phyloP scores from a whole-genome alignment of 2,797 vertebrate genomes.

The Bucorvus abyssinicus region DNA sequence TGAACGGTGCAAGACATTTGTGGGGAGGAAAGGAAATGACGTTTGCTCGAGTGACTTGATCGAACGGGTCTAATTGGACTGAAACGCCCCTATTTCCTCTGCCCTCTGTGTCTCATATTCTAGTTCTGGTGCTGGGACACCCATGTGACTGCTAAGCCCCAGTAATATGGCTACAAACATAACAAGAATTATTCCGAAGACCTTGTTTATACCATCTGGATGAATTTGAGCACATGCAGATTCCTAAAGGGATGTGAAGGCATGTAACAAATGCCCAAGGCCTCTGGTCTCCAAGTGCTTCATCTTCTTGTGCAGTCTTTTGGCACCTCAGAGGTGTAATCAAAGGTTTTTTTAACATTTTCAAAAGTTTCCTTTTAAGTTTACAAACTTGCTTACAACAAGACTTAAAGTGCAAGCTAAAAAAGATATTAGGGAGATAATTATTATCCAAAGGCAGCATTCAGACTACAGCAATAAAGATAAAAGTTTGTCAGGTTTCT shows the following conservation, averaged over 20 bases:
- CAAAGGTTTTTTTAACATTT: neutral
- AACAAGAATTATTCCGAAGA: neutral
- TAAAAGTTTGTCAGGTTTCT: neutral
- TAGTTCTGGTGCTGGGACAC: neutral
- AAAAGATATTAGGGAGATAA: neutral
- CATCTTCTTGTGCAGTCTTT: neutral
- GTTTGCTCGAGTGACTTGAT: neutral
- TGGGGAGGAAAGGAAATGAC: neutral
- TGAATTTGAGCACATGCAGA: neutral
- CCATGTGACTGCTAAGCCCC: neutral
- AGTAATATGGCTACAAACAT: neutral
- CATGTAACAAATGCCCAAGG: neutral
- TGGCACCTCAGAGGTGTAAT: neutral
- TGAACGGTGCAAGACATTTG: neutral
- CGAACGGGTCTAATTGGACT: neutral
- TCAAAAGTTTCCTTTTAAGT: neutral
- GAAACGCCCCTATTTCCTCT: neutral
- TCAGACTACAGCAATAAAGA: neutral
- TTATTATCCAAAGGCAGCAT: neutral
- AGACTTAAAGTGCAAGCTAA: neutral
- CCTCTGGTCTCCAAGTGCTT: neutral
- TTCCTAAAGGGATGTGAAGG: neutral
- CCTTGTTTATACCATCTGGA: neutral
- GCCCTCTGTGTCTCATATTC: neutral
- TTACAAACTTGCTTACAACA: neutral